Conservation (phyloP, 2,113 vertebrate genomes). For the Callionymus lyra region DNA sequence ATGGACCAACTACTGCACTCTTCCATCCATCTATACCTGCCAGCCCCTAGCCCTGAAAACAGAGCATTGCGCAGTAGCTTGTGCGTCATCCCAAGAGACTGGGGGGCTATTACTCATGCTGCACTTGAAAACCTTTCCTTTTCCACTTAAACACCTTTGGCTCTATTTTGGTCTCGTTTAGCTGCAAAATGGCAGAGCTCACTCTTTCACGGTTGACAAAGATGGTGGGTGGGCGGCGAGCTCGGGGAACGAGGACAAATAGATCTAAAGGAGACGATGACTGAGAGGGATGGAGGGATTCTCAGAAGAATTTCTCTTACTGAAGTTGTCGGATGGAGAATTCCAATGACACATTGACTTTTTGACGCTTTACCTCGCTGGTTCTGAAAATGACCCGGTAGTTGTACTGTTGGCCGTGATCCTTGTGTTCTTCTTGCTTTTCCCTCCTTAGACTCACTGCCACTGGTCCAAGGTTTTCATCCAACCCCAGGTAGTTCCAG, state of each 20-base stretch:
- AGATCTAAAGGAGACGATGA: constrained; percentile 15
- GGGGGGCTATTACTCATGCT: constrained; percentile 38
- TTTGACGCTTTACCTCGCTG: constrained; percentile 79
- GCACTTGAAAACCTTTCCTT: constrained; percentile 37
- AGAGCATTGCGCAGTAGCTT: constrained; percentile 17
- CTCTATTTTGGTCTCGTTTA: constrained; percentile 45
- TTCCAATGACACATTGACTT: no score
- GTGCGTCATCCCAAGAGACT: constrained; percentile 46
- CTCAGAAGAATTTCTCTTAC: constrained; percentile 8
- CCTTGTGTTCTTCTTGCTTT: constrained; percentile 92
- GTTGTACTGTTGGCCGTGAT: constrained; percentile 91
- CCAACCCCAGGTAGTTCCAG: constrained; percentile 97
- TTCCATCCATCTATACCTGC: constrained; percentile 41
- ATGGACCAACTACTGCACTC: no score
- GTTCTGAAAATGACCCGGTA: constrained; percentile 95
- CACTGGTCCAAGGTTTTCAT: constrained; percentile 92
- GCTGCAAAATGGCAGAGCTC: constrained; percentile 40
- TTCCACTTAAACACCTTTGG: constrained; percentile 33
- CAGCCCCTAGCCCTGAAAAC: constrained; percentile 57
- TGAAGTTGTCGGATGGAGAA: no score
- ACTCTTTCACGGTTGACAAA: constrained; percentile 47
- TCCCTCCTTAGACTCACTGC: constrained; percentile 94
- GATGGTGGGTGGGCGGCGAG: constrained; percentile 43
- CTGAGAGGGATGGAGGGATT: constrained; percentile 15
- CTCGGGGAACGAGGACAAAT: constrained; percentile 32